Evolutionary conservation across 2,797 vertebrate species (phyloP).

Genomic region (Vultur gryphus): DNA sequence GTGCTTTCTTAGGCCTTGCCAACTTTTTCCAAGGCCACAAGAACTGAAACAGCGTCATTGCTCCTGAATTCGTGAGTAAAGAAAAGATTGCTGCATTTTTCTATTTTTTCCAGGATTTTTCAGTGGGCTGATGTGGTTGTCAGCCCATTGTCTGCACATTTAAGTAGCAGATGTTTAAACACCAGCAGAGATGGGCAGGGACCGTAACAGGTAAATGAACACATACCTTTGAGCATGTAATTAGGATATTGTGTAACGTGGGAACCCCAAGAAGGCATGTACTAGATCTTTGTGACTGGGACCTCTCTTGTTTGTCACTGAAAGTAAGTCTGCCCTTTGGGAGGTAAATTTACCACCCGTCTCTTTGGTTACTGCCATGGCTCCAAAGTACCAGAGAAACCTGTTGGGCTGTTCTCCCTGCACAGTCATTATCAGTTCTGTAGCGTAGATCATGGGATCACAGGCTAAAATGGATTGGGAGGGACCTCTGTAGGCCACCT

Average conservation of each 20-base stretch:
- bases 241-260: neutral
- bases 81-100: neutral
- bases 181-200: neutral
- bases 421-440: neutral
- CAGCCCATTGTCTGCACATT: neutral
- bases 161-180: neutral
- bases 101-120: neutral
- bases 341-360: neutral
- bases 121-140: neutral
- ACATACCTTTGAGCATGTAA: neutral
- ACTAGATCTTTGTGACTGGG: neutral
- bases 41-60: neutral
- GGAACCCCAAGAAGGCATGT: neutral
- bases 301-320: neutral
- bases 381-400: neutral
- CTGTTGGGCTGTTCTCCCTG: neutral
- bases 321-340: neutral
- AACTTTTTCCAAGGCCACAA: neutral
- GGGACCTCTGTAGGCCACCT: neutral
- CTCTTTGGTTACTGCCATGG: neutral
- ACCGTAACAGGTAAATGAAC: neutral
- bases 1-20: neutral
- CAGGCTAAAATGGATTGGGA: neutral
- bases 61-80: neutral
- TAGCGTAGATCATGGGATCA: neutral